These are phyloP conservation scores for Leptinotarsa tumamoca DNA, from an alignment of 2,888 invertebrate species.

Conservation along the genomic window DNA sequence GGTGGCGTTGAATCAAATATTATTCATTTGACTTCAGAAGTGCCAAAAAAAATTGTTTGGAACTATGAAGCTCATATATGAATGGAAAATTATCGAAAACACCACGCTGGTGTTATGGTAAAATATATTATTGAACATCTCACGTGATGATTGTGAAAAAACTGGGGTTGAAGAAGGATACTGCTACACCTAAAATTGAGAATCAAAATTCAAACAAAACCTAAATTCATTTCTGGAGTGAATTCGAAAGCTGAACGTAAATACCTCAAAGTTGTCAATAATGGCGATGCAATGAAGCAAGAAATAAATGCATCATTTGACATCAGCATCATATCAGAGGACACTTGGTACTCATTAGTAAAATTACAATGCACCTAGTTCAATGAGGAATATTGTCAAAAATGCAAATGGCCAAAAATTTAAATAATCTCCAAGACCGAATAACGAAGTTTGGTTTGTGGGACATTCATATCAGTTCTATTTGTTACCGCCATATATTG, in stretches of 20 bases:
- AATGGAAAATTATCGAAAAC: slow-evolving; percentile 7
- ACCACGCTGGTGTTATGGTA: slow-evolving; percentile 24
- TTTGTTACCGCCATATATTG: background rate
- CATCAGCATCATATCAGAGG: slow-evolving; percentile 23
- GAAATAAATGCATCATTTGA: slow-evolving; percentile 27
- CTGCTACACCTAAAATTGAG: slow-evolving; percentile 11
- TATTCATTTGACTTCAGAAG: no score
- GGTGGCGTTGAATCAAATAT: no score
- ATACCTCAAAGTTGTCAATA: background rate
- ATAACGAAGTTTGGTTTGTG: slow-evolving; percentile 21
- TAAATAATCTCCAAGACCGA: slow-evolving; percentile 9
- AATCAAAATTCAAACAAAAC: background rate
- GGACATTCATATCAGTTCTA: slow-evolving; percentile 22
- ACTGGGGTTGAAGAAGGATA: slow-evolving; percentile 25
- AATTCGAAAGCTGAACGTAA: slow-evolving; percentile 1
- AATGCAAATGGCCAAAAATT: slow-evolving; percentile 8
- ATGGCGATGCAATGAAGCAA: background rate
- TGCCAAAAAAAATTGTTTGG: no score
- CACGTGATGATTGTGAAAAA: slow-evolving; percentile 21
- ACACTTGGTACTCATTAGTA: slow-evolving; percentile 18
- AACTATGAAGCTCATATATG: background rate
- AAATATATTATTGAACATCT: slow-evolving; percentile 22
- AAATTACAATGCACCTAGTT: background rate
- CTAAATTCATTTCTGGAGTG: background rate
- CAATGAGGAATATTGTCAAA: slow-evolving; percentile 1